Conservation (phyloP, 2,797 vertebrate genomes). For the Esox lucius region DNA sequence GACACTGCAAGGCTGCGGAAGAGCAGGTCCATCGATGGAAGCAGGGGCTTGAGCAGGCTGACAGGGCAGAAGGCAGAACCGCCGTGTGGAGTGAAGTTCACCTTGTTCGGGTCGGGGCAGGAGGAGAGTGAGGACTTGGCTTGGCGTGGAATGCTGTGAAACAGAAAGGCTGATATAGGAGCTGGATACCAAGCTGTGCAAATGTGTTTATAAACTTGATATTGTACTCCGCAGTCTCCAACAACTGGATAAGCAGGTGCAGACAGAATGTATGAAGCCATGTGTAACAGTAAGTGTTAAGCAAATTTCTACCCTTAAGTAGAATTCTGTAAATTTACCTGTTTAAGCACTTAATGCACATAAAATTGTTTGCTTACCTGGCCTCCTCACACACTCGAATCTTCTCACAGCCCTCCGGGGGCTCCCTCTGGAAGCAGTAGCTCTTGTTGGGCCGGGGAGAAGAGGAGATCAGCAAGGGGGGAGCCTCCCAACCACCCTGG, state of each 20-base stretch:
- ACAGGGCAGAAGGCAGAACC: constrained; percentile 93
- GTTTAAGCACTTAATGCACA: too few relatives aligned
- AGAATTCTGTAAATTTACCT: constrained; percentile 56
- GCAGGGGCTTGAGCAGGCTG: constrained; percentile 87
- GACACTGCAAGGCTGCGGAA: constrained; percentile 82
- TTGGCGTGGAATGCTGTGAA: constrained; percentile 62
- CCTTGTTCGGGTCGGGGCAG: constrained; percentile 94
- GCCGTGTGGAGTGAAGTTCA: constrained; percentile 89
- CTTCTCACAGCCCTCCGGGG: constrained; percentile 89
- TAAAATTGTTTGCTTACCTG: constrained; percentile 67
- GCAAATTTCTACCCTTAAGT: background rate
- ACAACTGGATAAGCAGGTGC: background rate
- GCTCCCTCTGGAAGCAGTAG: constrained; percentile 85
- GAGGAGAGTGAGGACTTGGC: constrained; percentile 74
- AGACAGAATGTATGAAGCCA: background rate
- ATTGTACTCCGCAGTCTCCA: background rate
- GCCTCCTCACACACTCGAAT: constrained; percentile 84
- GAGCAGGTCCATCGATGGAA: constrained; percentile 87
- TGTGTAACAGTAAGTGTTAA: background rate
- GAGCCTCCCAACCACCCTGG: constrained; percentile 67
- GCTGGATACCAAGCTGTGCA: background rate
- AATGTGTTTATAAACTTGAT: background rate
- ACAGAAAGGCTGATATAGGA: background rate
- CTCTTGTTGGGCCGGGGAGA: constrained; percentile 87
- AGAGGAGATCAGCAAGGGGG: constrained; percentile 74